Evolutionary conservation across 2,888 invertebrate species (phyloP), one percentile per base, ranked within the genome.

Genomic region (Drosophila hawaiiensis): DNA sequence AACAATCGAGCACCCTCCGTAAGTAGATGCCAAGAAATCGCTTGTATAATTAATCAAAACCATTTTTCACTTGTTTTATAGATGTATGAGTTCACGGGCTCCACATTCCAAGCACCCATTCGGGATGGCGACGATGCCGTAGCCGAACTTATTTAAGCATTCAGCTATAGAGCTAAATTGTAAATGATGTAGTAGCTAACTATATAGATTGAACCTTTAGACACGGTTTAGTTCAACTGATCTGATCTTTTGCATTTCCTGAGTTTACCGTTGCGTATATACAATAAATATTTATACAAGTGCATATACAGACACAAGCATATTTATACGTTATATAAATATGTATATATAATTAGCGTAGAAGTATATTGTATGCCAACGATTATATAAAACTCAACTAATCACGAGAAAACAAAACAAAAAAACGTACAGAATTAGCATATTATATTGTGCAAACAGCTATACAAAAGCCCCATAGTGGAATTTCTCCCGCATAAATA

Each of bases 21-120:
- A 85, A 80, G 73, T 39, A n/a, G 3, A 0, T n/a, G 14, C 9
- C 2, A 0, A 37, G 4, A 6, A 52, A 3, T 22, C 9, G 1
- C 28, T 29, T 35, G 6, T 22, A 10, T 7, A 12, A 9, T 31
- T 3, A 4, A 10, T 37, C 3, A 29, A n/a, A 69, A 5, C 12
- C 10, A 10, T 9, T 12, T 47, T 49, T 14, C 2, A 19, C 10
- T 14, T 28, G 22, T 74, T 60, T 74, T 60, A 49, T 68, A 94
- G 81, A 91, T 93, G 84, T 94, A 93, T 81, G 94, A 94, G 84
- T 94, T 94, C 37, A 94, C 93, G 65, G 96, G 96, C 19, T 96
- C 96, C 81, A 96, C 96, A 70, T 96, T 96, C 91, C 96, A 96
- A 93, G 97, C 96, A 16, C 96, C 96, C 22, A 91, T 93, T 72